Evolutionary conservation across 2,113 vertebrate species (phyloP), one percentile per base, ranked within the genome.

Genomic region (Myrmecophaga tridactyla): DNA sequence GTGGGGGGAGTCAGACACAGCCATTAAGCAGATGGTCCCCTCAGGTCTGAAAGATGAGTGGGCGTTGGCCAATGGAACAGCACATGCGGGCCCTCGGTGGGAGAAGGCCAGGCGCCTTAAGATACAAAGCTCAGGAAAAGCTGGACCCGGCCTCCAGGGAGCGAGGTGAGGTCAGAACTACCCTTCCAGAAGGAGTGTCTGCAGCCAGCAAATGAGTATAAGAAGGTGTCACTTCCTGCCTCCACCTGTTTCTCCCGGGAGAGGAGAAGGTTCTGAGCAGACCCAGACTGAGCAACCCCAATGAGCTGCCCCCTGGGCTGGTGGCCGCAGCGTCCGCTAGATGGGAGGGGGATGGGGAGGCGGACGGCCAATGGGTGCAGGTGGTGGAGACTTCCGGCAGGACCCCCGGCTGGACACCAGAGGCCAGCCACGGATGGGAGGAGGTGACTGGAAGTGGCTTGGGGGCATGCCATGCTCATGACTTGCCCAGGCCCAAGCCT

Each of bases 391-490:
- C 14, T 58, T 48, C 83, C 27, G 20, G 43, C 77, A 85, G 87
- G 65, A 72, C 43, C 73, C 75, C 29, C n/a, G 3, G 36, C 80
- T 21, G 39, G 46, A 90, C 3, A 34, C 21, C 18, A 39, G 31
- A 78, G 62, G 60, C 85, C 9, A 43, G 72, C 15, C 58, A 0
- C 4, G 4, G 20, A 63, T 46, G 39, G 34, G n/a, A 53, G 5
- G 23, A 60, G 63, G 39, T 53, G 53, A 86, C 43, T 9, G 43
- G 25, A 17, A 86, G 78, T 18, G 53, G 18, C 53, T 56, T 51
- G 12, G n/a, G 75, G 41, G 65, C 94, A 83, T 58, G 39, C 94
- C 94, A 53, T 15, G 20, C 72, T 80, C 41, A 29, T 88, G 95
- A 96, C 90, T 8, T 51, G 85, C 29, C 53, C 77, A 69, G 77